phyloP scores from a whole-genome alignment of 2,113 vertebrate genomes.

The Gallinago undulata region DNA sequence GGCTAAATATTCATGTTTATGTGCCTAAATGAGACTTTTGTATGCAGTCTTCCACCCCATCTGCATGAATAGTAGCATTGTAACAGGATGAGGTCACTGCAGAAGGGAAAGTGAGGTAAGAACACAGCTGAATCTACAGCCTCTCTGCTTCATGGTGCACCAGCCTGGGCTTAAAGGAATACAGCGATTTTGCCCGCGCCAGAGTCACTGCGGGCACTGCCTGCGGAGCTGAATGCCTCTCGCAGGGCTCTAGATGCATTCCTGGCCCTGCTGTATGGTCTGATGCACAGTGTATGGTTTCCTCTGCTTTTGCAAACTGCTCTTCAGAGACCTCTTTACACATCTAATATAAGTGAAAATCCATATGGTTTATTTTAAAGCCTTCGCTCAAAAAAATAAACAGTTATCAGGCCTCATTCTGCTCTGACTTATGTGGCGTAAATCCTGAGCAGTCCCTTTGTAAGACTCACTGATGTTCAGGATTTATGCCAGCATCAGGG shows the following conservation, averaged over 20 bases:
- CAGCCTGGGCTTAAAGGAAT: slow-evolving; percentile 76
- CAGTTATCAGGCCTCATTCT: slow-evolving; percentile 50
- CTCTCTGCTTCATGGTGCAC: slow-evolving; percentile 70
- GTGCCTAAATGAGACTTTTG: slow-evolving; percentile 90
- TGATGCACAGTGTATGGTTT: slow-evolving; percentile 54
- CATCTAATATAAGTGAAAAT: slow-evolving; percentile 56
- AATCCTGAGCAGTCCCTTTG: slow-evolving; percentile 48
- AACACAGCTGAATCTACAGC: slow-evolving; percentile 91
- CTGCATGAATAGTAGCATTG: slow-evolving; percentile 97
- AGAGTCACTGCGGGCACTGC: neutral
- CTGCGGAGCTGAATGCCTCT: slow-evolving; percentile 49
- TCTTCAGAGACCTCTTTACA: slow-evolving; percentile 58
- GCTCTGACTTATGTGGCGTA: slow-evolving; percentile 47
- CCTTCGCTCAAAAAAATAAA: slow-evolving; percentile 25
- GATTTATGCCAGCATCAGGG: slow-evolving; percentile 10
- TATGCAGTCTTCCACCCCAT: slow-evolving; percentile 81
- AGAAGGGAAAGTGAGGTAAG: slow-evolving; percentile 91
- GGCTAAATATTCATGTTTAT: slow-evolving; percentile 84
- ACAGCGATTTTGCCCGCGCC: neutral
- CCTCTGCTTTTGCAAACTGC: slow-evolving; percentile 54
- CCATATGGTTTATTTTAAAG: slow-evolving; percentile 62
- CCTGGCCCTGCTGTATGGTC: slow-evolving; percentile 36
- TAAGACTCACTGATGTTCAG: neutral
- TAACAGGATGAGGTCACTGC: slow-evolving; percentile 92
- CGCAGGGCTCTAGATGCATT: slow-evolving; percentile 34